Base-by-base conservation (phyloP, 2,113 vertebrate species). In the Parus major region DNA sequence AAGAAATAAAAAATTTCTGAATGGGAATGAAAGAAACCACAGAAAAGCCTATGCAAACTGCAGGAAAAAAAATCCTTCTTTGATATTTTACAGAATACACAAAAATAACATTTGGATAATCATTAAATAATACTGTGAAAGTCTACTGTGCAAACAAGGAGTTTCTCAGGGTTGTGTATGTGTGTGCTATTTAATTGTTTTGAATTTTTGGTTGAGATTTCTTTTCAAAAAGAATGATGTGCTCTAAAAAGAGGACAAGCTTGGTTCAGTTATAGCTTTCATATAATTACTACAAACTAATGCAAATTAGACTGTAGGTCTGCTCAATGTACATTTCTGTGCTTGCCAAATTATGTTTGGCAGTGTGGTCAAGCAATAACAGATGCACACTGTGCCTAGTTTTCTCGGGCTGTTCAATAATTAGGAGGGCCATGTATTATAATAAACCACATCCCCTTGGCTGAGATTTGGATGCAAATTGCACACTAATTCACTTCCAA, bases 381-480 rank as follows among this genome's bases (percentile, higher is more conserved):
- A 98, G 98, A 98, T 98, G 97, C 96, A 98, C 94, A 97, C 95
- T 98, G 97, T 96, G 97, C 97, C 97, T 98, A 98, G 97, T 98
- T 98, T 98, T 98, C 98, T 98, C 98, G 98, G 98, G 98, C 98
- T 98, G 98, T 98, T 98, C 98, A 97, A 98, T 98, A 98, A 99
- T 99, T 98, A 98, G 96, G 96, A 98, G 97, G 98, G 97, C 98
- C 97, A 98, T 97, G 97, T 98, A 97, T 98, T 98, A 97, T 98
- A 99, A 99, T 99, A 98, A 98, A 98, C 98, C 98, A 99, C 98
- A 99, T 99, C 99, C 98, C 97, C 97, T 98, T 99, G 98, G 98
- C 98, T 98, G 95, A 98, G 98, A 98, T 98, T 98, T 98, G 98
- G 98, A 97, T 98, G 98, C 98, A 98, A 98, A 98, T 98, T 97